A percentile compares a stretch with the other conserved stretches of the same genome.
These are phyloP conservation scores for Spea bombifrons DNA, from an alignment of 2,113 vertebrate species.

Conservation along the genomic window DNA sequence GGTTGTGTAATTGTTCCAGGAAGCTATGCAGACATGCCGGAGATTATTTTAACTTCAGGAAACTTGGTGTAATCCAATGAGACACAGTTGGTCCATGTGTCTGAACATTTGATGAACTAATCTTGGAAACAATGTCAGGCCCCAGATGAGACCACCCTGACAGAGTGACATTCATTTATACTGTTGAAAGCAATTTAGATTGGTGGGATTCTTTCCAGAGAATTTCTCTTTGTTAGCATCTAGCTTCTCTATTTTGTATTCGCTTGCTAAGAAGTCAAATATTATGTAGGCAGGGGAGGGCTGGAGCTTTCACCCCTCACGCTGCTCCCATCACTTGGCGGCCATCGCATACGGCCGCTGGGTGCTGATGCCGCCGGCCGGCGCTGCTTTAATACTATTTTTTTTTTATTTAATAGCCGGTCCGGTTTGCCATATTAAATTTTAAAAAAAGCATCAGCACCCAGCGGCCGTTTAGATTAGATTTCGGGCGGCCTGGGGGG, in stretches of 20 bases:
- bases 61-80: background rate
- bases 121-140: background rate
- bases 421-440: too few relatives aligned
- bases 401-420: too few relatives aligned
- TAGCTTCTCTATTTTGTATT: background rate
- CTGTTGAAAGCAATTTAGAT: background rate
- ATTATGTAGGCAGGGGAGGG: too few relatives aligned
- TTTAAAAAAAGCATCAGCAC: too few relatives aligned
- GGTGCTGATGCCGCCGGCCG: too few relatives aligned
- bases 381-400: too few relatives aligned
- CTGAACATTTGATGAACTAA: background rate
- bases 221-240: background rate
- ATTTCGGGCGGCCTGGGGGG: too few relatives aligned
- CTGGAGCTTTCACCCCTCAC: too few relatives aligned
- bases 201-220: background rate
- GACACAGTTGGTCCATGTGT: background rate
- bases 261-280: too few relatives aligned
- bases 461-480: too few relatives aligned
- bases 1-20: background rate
- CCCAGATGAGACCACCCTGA: background rate
- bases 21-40: background rate
- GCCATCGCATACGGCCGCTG: too few relatives aligned
- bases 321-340: too few relatives aligned
- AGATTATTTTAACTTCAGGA: background rate
- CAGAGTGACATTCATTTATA: background rate